These are phyloP conservation scores for Drosophila diplacantha DNA, from an alignment of 2,888 invertebrate species.

Conservation along the genomic window DNA sequence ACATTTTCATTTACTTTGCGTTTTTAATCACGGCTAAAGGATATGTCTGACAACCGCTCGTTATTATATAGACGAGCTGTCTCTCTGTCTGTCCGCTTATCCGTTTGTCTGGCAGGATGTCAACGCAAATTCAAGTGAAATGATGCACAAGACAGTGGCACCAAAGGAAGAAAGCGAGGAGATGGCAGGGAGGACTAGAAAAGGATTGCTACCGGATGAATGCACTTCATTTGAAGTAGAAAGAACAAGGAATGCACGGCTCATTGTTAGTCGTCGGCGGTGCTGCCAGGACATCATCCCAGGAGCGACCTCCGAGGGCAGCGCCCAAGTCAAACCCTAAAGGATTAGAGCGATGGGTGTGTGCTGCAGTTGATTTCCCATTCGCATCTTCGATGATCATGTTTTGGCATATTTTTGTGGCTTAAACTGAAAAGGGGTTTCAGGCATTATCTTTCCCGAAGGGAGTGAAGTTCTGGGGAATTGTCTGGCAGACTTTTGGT, in stretches of 20 bases:
- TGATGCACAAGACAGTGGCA: slow-evolving; percentile 57
- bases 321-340: slow-evolving; percentile 50
- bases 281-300: slow-evolving; percentile 19
- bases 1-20: slow-evolving; percentile 71
- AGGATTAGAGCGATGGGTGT: slow-evolving; percentile 55
- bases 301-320: slow-evolving; percentile 31
- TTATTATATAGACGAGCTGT: slow-evolving; percentile 45
- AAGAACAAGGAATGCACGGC: slow-evolving; percentile 48
- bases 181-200: slow-evolving; percentile 27
- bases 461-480: slow-evolving; percentile 23
- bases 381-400: slow-evolving; percentile 52
- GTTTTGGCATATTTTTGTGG: slow-evolving; percentile 70
- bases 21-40: slow-evolving; percentile 73
- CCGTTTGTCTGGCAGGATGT: slow-evolving; percentile 52
- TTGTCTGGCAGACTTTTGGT: neutral
- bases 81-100: slow-evolving; percentile 15
- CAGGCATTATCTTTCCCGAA: neutral
- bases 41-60: slow-evolving; percentile 64
- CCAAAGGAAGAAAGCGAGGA: slow-evolving; percentile 8
- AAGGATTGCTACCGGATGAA: slow-evolving; percentile 73
- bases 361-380: slow-evolving; percentile 28
- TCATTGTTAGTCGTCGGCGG: slow-evolving; percentile 52
- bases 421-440: slow-evolving; percentile 43
- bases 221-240: slow-evolving; percentile 72
- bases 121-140: slow-evolving; percentile 68